These are phyloP conservation scores for Camptogramma bilineatum DNA, from an alignment of 2,888 invertebrate species.

Conservation along the genomic window DNA sequence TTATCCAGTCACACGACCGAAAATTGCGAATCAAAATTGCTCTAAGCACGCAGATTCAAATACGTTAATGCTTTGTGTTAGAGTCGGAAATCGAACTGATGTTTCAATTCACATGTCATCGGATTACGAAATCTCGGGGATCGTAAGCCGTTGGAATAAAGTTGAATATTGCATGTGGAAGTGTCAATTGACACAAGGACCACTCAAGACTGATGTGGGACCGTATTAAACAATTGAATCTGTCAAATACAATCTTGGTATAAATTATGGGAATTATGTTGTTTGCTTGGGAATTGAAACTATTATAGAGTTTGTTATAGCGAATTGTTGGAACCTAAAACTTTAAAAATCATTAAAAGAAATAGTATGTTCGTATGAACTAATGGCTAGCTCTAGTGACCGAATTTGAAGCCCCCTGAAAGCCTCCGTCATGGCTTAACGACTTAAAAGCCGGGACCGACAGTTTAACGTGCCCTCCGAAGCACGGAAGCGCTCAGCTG, in stretches of 20 bases:
- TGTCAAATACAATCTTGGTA: conserved; percentile 48
- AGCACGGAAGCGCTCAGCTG: too few species aligned
- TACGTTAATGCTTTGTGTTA: conserved; percentile 8
- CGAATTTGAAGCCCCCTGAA: too few species aligned
- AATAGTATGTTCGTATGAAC: too few species aligned
- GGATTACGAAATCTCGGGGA: background rate
- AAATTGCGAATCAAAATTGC: background rate
- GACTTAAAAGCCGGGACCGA: too few species aligned
- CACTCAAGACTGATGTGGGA: conserved; percentile 39
- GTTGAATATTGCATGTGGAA: conserved; percentile 17
- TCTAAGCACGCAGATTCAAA: background rate
- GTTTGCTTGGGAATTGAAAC: conserved; percentile 31
- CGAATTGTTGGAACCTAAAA: conserved; percentile 6
- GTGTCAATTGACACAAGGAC: conserved; percentile 38
- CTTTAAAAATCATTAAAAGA: background rate
- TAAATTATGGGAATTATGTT: conserved; percentile 37
- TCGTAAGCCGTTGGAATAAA: conserved; percentile 13
- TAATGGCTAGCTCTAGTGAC: too few species aligned
- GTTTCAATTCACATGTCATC: conserved; percentile 6
- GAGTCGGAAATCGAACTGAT: conserved; percentile 14
- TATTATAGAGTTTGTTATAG: conserved; percentile 22
- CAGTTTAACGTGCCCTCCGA: too few species aligned
- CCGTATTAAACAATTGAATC: conserved; percentile 47
- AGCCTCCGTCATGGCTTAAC: too few species aligned
- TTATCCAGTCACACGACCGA: background rate